Evolutionary conservation across 2,888 invertebrate species (phyloP).

Genomic region (Eupithecia dodoneata): DNA sequence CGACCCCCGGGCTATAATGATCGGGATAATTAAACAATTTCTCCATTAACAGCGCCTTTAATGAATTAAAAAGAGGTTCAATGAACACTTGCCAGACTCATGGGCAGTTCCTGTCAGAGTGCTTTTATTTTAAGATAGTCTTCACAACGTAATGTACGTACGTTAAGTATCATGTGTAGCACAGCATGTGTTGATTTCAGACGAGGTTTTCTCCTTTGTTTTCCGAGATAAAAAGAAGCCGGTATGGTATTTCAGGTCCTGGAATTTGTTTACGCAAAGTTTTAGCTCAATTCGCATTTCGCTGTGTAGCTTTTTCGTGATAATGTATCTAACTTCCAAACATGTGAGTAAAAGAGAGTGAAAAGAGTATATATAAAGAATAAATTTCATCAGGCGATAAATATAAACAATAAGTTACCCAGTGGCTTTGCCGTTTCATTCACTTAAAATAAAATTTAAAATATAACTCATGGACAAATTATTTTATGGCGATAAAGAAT

Average conservation of each 20-base stretch:
- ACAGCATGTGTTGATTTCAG: neutral
- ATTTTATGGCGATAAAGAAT: too few species aligned
- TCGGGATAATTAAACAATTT: constrained; percentile 42
- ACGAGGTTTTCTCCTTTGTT: neutral
- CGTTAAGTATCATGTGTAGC: neutral
- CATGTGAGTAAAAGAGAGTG: neutral
- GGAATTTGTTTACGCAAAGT: neutral
- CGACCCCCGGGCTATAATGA: constrained; percentile 28
- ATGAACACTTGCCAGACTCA: constrained; percentile 31
- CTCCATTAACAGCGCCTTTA: constrained; percentile 34
- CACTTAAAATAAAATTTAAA: too few species aligned
- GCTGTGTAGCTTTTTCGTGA: neutral
- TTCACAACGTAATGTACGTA: neutral
- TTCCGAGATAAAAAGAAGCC: neutral
- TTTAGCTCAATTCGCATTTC: neutral
- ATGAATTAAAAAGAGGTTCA: constrained; percentile 35
- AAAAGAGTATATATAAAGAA: too few species aligned
- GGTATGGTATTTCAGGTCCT: neutral
- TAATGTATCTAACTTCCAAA: neutral
- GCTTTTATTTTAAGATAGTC: neutral
- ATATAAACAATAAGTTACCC: too few species aligned
- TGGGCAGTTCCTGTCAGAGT: constrained; percentile 4
- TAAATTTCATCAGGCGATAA: too few species aligned
- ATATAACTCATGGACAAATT: too few species aligned
- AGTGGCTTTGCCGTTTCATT: too few species aligned